Evolutionary conservation across 1,140 invertebrate genomes (phyloP).

Genomic region (Proctacanthus coquilletti): DNA sequence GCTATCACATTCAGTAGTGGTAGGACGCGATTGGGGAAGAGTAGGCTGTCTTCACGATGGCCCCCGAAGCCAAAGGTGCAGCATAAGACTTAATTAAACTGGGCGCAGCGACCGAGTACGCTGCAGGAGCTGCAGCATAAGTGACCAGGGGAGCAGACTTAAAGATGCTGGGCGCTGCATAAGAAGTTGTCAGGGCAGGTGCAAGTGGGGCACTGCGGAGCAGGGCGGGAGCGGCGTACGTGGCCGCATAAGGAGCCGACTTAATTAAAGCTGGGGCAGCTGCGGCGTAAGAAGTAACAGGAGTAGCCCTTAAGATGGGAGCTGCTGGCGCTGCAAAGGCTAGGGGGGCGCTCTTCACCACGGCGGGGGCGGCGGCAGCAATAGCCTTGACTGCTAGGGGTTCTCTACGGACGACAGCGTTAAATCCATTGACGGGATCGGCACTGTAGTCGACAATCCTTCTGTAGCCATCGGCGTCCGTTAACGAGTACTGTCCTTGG

Average conservation of each 20-base stretch:
- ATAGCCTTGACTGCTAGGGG: slow-evolving; percentile 25
- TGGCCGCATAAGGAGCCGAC: neutral
- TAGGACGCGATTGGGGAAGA: no score
- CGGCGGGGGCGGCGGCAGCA: slow-evolving; percentile 1
- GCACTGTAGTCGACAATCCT: slow-evolving; percentile 30
- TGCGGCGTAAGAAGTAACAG: neutral
- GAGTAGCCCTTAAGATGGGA: neutral
- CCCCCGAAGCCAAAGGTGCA: no score
- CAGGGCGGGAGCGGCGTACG: no score
- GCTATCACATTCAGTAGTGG: no score
- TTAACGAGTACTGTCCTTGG: slow-evolving; percentile 28
- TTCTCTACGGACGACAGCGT: slow-evolving; percentile 29
- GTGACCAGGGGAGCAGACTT: slow-evolving; percentile 18
- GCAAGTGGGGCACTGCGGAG: slow-evolving; percentile 10
- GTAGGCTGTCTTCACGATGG: no score
- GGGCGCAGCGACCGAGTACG: no score
- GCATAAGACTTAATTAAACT: no score
- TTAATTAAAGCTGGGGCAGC: slow-evolving; percentile 2
- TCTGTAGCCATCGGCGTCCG: slow-evolving; percentile 30
- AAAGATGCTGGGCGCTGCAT: no score
- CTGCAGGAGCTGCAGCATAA: slow-evolving; percentile 8
- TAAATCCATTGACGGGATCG: slow-evolving; percentile 31
- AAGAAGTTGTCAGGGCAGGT: no score
- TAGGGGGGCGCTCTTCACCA: slow-evolving; percentile 4
- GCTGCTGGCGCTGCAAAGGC: slow-evolving; percentile 6